Evolutionary conservation across 2,113 vertebrate genomes (phyloP).

Genomic region (Saccopteryx leptura): DNA sequence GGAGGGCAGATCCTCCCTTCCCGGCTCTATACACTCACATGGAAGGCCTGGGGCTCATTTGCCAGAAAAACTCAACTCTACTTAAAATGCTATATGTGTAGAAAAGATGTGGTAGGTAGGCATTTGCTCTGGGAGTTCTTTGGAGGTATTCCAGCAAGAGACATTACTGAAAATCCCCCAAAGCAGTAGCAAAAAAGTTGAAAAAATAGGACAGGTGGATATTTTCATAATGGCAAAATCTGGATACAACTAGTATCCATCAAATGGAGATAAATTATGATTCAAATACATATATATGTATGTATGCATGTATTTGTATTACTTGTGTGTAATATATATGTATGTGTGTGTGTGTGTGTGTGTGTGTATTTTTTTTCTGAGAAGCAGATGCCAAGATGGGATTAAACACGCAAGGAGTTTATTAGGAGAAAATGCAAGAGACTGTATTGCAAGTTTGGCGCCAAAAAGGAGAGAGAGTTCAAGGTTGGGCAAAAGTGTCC

Average conservation of each 20-base stretch:
- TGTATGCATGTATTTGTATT: neutral
- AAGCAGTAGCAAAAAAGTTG: neutral
- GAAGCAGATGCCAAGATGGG: neutral
- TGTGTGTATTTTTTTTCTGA: neutral
- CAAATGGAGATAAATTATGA: neutral
- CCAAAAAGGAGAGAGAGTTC: neutral
- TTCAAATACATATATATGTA: neutral
- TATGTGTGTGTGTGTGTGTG: neutral
- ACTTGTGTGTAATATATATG: neutral
- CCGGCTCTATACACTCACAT: neutral
- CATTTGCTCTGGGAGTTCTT: slow-evolving; percentile 25
- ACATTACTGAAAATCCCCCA: neutral
- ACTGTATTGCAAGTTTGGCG: neutral
- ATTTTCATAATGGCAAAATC: neutral
- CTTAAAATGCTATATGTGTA: neutral
- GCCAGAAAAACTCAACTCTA: neutral
- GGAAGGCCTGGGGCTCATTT: neutral
- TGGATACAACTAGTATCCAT: neutral
- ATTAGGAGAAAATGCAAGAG: slow-evolving; percentile 15
- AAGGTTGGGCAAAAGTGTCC: neutral
- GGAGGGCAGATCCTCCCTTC: neutral
- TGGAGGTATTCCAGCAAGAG: neutral
- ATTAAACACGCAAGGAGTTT: slow-evolving; percentile 22
- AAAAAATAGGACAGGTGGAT: neutral
- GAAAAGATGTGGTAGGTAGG: neutral